Percentiles rank a stretch among this genome's conserved stretches.
These are phyloP conservation scores for Taenioides sp. DNA, from an alignment of 2,797 vertebrate genomes.

Conservation along the genomic window DNA sequence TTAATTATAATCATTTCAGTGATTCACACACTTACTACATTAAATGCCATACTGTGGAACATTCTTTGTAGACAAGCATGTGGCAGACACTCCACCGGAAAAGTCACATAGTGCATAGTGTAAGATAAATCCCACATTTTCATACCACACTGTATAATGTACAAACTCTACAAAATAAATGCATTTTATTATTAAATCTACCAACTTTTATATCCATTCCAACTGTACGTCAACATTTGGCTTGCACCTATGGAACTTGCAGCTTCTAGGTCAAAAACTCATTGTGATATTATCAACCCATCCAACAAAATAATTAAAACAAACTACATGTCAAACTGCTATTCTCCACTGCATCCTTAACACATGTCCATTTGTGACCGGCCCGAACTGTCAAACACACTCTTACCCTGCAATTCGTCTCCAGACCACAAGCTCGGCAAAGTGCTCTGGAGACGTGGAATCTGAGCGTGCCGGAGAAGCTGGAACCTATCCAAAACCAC, in stretches of 20 bases:
- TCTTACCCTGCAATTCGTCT: slow-evolving; percentile 64
- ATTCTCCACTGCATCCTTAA: slow-evolving; percentile 51
- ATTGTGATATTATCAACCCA: slow-evolving; percentile 44
- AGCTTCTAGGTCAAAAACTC: slow-evolving; percentile 46
- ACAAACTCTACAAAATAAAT: not conserved
- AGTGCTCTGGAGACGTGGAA: slow-evolving; percentile 62
- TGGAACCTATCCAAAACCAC: slow-evolving; percentile 73
- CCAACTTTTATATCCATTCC: not conserved
- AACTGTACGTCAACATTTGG: slow-evolving; percentile 17
- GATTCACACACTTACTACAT: too few relatives aligned
- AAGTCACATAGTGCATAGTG: too few relatives aligned
- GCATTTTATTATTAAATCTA: not conserved
- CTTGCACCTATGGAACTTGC: slow-evolving; percentile 53
- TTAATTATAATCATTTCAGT: too few relatives aligned
- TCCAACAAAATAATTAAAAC: slow-evolving; percentile 60
- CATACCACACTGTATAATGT: not conserved
- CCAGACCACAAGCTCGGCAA: slow-evolving; percentile 59
- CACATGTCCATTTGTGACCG: slow-evolving; percentile 52
- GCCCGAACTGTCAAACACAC: slow-evolving; percentile 72
- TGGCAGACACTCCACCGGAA: too few relatives aligned
- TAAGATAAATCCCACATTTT: not conserved
- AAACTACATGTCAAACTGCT: slow-evolving; percentile 47
- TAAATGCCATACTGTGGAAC: too few relatives aligned
- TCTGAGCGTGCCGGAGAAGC: slow-evolving; percentile 61
- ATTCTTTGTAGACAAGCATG: too few relatives aligned